phyloP scores from a whole-genome alignment of 2,113 vertebrate species.

The Lipophrys pholis region DNA sequence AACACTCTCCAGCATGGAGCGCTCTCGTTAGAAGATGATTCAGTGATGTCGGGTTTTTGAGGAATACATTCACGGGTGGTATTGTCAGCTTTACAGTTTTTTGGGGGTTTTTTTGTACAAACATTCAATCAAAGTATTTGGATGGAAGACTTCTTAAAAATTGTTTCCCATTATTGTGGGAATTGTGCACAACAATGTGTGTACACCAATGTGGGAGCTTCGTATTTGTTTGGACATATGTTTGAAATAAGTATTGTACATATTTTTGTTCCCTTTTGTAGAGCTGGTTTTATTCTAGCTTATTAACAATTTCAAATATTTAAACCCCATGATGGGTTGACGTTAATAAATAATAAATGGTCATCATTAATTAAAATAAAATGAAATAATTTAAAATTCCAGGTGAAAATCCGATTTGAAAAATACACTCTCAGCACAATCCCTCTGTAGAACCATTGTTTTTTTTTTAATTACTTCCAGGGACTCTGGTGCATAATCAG shows the following conservation, averaged over 20 bases:
- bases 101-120: conserved; percentile 4
- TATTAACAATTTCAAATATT: conserved; percentile 6
- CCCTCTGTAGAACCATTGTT: conserved; percentile 39
- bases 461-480: conserved; percentile 57
- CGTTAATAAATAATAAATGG: conserved; percentile 16
- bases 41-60: neutral
- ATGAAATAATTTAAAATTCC: conserved; percentile 29
- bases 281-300: neutral
- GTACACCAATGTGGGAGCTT: no score
- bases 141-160: neutral
- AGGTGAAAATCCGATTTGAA: conserved; percentile 28
- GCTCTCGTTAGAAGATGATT: conserved; percentile 37
- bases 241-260: neutral
- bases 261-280: neutral
- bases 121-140: conserved; percentile 4
- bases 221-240: neutral
- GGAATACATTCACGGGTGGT: conserved; percentile 3
- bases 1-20: conserved; percentile 9
- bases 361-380: neutral
- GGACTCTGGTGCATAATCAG: conserved; percentile 63
- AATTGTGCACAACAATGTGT: no score
- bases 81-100: conserved; percentile 9
- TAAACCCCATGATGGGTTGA: neutral
- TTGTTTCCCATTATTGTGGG: no score
- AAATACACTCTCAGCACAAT: conserved; percentile 38